Evolutionary conservation across 2,797 vertebrate genomes (phyloP).

Genomic region (Platyrinchus mystaceus): DNA sequence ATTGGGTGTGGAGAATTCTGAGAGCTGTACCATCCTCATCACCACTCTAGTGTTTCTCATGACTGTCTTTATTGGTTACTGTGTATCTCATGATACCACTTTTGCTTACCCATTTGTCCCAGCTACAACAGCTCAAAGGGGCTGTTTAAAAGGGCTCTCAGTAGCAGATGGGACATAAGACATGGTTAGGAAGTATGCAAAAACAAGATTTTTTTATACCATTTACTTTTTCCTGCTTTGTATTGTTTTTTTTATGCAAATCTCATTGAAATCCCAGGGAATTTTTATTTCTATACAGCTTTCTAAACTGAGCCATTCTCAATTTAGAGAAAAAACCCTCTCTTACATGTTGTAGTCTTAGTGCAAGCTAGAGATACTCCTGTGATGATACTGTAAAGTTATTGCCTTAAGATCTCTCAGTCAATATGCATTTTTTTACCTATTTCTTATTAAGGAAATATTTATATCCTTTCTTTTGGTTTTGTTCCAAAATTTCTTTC

Average conservation of each 20-base stretch:
- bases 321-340: not conserved
- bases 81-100: accelerated
- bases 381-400: not conserved
- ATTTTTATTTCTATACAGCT: not conserved
- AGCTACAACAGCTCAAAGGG: not conserved
- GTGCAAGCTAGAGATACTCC: not conserved
- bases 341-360: not conserved
- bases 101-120: not conserved
- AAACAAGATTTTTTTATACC: not conserved
- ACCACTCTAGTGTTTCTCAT: not conserved
- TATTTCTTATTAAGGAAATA: not conserved
- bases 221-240: not conserved
- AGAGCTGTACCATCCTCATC: accelerated
- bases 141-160: not conserved
- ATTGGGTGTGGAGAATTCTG: not conserved
- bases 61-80: not conserved
- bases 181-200: not conserved
- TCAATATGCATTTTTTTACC: not conserved
- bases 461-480: not conserved
- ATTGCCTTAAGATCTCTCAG: not conserved
- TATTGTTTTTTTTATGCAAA: not conserved
- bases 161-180: not conserved
- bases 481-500: not conserved
- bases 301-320: not conserved
- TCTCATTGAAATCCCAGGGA: not conserved